A percentile compares a stretch with the other conserved stretches of the same genome.
phyloP scores from a whole-genome alignment of 2,797 vertebrate species.

The Poecilia picta region DNA sequence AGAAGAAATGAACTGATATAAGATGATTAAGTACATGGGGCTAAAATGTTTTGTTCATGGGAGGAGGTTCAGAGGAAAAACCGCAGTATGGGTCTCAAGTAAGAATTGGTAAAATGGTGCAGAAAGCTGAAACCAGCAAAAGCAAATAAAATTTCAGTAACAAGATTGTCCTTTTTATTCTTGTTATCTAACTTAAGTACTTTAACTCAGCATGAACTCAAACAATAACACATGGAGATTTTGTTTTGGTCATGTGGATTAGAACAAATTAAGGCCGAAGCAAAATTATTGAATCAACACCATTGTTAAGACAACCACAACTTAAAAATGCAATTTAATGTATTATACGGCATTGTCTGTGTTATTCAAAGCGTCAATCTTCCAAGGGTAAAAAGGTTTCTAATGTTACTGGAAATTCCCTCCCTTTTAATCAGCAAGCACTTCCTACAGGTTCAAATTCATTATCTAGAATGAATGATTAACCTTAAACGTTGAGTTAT shows the following conservation, averaged over 20 bases:
- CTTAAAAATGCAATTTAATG: not conserved
- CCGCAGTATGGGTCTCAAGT: not conserved
- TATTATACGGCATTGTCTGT: not conserved
- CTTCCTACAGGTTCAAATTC: slow-evolving; percentile 16
- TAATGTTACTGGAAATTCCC: slow-evolving; percentile 3
- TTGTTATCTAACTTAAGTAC: not conserved
- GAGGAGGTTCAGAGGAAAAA: not conserved
- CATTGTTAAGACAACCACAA: not conserved
- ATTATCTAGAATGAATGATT: slow-evolving; percentile 55
- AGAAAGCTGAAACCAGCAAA: not conserved
- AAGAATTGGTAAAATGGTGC: not conserved
- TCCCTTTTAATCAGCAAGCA: slow-evolving; percentile 33
- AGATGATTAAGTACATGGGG: not conserved
- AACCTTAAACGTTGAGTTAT: slow-evolving; percentile 53
- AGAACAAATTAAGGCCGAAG: not conserved
- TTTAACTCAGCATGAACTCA: not conserved
- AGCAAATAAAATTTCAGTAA: not conserved
- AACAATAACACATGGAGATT: not conserved
- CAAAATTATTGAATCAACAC: not conserved
- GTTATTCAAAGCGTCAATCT: not conserved
- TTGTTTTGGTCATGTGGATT: not conserved
- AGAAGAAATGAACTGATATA: not conserved
- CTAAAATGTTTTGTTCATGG: not conserved
- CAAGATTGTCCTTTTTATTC: not conserved
- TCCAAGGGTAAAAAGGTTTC: not conserved